These are phyloP conservation scores for Anguilla pacifica DNA, from an alignment of 2,797 vertebrate genomes.

Conservation along the genomic window DNA sequence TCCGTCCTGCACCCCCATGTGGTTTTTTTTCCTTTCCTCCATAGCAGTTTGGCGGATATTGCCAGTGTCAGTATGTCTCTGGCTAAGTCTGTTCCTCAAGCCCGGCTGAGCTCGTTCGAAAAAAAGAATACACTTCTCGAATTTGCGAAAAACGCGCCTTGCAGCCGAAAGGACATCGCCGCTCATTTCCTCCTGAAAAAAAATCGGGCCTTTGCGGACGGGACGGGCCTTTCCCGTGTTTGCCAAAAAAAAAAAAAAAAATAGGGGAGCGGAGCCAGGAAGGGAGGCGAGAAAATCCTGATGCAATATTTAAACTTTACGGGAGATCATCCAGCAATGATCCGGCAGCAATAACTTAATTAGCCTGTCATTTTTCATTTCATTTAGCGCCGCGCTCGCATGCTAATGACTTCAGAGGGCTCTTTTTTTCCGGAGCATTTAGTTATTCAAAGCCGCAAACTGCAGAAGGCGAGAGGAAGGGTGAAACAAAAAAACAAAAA, in stretches of 20 bases:
- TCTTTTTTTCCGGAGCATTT: conserved; percentile 55
- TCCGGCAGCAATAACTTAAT: conserved; percentile 70
- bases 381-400: conserved; percentile 61
- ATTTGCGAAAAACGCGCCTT: neutral
- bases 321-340: conserved; percentile 63
- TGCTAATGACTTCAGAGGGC: conserved; percentile 65
- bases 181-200: neutral
- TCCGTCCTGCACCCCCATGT: neutral
- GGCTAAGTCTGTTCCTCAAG: neutral
- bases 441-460: conserved; percentile 65
- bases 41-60: neutral
- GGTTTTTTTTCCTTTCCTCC: neutral
- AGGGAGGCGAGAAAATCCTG: conserved; percentile 37
- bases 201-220: neutral
- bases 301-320: conserved; percentile 75
- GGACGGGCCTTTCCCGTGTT: neutral
- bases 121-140: neutral
- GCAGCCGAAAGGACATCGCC: neutral
- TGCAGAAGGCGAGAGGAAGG: conserved; percentile 51
- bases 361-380: conserved; percentile 74
- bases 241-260: neutral
- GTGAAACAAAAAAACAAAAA: conserved; percentile 40
- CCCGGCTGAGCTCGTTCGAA: neutral
- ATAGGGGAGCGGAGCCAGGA: conserved; percentile 34
- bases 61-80: neutral